Evolutionary conservation across 2,113 vertebrate species (phyloP).

Genomic region (Protobothrops mucrosquamatus): DNA sequence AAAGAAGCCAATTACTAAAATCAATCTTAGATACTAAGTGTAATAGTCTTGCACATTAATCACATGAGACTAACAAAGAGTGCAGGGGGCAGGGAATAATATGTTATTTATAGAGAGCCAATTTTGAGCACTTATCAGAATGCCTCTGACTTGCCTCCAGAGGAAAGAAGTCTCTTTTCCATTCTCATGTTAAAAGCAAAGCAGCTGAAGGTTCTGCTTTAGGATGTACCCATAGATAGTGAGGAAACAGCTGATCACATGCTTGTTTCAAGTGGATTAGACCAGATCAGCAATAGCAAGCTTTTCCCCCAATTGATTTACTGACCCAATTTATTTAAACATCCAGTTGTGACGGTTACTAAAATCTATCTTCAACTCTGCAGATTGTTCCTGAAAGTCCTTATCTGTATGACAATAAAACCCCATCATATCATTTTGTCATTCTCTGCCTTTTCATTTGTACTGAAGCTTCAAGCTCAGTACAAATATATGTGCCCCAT

Average conservation of each 20-base stretch:
- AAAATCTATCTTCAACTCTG: not conserved
- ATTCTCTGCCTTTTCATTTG: not conserved
- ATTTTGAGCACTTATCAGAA: not conserved
- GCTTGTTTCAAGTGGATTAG: not conserved
- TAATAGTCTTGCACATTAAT: not conserved
- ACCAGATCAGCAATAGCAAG: not conserved
- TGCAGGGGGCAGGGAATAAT: not conserved
- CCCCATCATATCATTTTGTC: not conserved
- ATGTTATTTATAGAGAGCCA: not conserved
- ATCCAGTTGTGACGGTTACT: conserved; percentile 13
- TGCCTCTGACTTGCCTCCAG: not conserved
- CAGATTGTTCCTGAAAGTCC: not conserved
- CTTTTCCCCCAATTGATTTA: not conserved
- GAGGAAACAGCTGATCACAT: not conserved
- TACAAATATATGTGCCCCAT: not conserved
- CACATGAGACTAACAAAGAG: not conserved
- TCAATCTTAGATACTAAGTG: not conserved
- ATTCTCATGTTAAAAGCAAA: not conserved
- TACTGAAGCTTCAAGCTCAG: not conserved
- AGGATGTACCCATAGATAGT: not conserved
- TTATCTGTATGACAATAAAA: accelerated
- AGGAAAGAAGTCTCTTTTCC: not conserved
- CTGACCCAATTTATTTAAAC: not conserved
- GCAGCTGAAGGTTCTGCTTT: not conserved
- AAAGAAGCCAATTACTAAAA: not conserved